A percentile compares a stretch with the other conserved stretches of the same genome.
phyloP scores from a whole-genome alignment of 2,888 invertebrate genomes.

The Saturnia japonica region DNA sequence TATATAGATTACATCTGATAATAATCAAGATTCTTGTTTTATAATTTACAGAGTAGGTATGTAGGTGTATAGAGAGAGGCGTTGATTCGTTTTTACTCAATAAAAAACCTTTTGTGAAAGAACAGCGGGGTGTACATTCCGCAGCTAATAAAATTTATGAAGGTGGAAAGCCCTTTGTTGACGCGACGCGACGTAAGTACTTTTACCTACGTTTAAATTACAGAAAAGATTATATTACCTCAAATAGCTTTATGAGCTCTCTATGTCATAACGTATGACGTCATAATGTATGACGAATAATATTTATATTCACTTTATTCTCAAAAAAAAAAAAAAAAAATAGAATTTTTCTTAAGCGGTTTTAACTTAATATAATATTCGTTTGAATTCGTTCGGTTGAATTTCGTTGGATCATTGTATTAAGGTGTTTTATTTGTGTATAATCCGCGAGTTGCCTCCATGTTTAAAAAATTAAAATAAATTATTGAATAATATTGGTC shows the following conservation, averaged over 20 bases:
- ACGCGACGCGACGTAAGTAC: constrained; percentile 6
- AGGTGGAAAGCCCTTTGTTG: constrained; percentile 14
- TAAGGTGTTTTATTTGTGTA: background rate
- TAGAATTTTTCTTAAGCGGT: background rate
- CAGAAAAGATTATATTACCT: constrained; percentile 18
- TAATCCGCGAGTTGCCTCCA: too few relatives aligned
- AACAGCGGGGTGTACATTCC: constrained; percentile 14
- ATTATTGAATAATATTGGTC: too few relatives aligned
- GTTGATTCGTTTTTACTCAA: constrained; percentile 18
- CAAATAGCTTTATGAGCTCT: constrained; percentile 4
- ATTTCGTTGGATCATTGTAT: background rate
- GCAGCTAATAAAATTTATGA: constrained; percentile 20
- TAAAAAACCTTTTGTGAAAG: constrained; percentile 18
- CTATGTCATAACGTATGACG: background rate
- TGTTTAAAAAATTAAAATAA: too few relatives aligned
- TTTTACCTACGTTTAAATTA: constrained; percentile 13
- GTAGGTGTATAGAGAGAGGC: constrained; percentile 8
- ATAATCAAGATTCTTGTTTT: background rate
- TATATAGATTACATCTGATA: too few relatives aligned
- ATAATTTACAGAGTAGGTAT: constrained; percentile 4
- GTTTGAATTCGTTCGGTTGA: background rate
- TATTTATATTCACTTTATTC: background rate
- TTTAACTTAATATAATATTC: background rate
- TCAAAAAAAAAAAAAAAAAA: too few relatives aligned
- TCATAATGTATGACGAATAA: background rate